A percentile compares a stretch with the other conserved stretches of the same genome.
These are phyloP conservation scores for Drosophila triauraria DNA, from an alignment of 1,140 invertebrate genomes.

Conservation along the genomic window DNA sequence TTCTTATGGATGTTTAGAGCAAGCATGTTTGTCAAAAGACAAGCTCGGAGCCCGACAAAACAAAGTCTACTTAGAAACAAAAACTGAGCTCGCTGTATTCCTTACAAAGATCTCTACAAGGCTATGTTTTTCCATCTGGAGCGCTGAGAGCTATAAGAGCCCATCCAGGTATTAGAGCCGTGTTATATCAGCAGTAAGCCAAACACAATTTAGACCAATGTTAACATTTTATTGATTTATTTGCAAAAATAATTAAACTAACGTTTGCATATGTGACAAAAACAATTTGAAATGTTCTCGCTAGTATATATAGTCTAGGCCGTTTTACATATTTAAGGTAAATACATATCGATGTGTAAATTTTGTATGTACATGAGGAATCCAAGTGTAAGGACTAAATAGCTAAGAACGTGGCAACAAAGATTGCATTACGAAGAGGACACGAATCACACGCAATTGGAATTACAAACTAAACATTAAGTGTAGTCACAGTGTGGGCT, in stretches of 20 bases:
- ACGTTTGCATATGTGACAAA: constrained; percentile 41
- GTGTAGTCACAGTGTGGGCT: constrained; percentile 54
- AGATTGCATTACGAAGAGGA: constrained; percentile 26
- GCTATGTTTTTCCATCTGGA: too few species aligned
- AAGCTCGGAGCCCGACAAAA: too few species aligned
- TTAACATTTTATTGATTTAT: constrained; percentile 50
- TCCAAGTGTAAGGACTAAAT: constrained; percentile 46
- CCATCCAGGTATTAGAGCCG: background rate
- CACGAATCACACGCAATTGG: constrained; percentile 62
- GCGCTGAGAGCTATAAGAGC: background rate
- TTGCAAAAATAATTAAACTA: constrained; percentile 70
- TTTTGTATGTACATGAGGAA: constrained; percentile 65
- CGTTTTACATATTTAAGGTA: constrained; percentile 57
- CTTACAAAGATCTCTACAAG: too few species aligned
- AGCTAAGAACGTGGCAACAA: constrained; percentile 37
- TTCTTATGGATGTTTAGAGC: too few species aligned
- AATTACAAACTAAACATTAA: constrained; percentile 64
- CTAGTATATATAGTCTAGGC: constrained; percentile 30
- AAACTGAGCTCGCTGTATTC: too few species aligned
- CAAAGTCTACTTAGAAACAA: too few species aligned
- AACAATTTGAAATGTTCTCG: constrained; percentile 36
- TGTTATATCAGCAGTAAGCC: background rate
- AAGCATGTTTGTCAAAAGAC: too few species aligned
- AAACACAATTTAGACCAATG: constrained; percentile 12
- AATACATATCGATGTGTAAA: constrained; percentile 42